phyloP scores from a whole-genome alignment of 2,113 vertebrate genomes.

The Callipepla squamata region DNA sequence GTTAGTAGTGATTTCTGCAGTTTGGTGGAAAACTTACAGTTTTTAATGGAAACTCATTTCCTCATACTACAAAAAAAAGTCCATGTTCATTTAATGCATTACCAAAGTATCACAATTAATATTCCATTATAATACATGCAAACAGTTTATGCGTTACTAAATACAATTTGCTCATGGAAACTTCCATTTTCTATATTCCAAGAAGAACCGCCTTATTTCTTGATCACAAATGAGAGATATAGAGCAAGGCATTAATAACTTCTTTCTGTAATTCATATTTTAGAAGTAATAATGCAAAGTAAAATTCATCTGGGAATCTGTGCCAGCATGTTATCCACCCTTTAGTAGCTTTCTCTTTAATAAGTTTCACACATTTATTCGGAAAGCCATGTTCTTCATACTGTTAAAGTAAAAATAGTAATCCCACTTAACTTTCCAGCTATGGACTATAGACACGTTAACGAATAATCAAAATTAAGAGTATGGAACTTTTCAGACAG shows the following conservation, averaged over 20 bases:
- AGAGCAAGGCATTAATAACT: rapidly evolving
- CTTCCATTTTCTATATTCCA: rapidly evolving
- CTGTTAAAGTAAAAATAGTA: background rate
- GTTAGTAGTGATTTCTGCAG: background rate
- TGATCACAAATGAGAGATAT: background rate
- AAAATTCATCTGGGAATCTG: background rate
- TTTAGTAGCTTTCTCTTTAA: background rate
- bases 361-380: background rate
- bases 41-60: background rate
- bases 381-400: background rate
- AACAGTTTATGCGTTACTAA: background rate
- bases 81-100: background rate
- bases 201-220: background rate
- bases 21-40: background rate
- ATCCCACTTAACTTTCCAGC: background rate
- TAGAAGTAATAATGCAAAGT: background rate
- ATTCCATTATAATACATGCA: background rate
- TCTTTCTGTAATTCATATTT: background rate
- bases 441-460: background rate
- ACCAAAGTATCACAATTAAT: background rate
- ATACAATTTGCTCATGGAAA: background rate
- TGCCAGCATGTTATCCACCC: background rate
- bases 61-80: background rate
- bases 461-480: background rate
- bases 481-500: background rate